Evolutionary conservation across 2,797 vertebrate species (phyloP).

Genomic region (Cetoscarus ocellatus): DNA sequence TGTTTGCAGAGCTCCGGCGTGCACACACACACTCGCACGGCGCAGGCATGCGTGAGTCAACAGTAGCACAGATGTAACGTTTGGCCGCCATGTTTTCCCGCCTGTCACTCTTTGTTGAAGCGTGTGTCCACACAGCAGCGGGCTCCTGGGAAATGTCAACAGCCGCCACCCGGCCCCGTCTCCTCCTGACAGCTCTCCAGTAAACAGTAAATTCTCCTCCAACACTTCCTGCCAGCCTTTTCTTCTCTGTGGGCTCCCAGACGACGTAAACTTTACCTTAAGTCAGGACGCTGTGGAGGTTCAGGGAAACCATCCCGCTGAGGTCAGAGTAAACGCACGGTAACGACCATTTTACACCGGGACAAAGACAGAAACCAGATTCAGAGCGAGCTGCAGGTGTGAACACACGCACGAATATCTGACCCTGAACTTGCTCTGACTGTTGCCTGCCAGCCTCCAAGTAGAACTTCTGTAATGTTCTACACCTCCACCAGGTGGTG

Average conservation of each 20-base stretch:
- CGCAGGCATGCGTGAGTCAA: constrained; percentile 31
- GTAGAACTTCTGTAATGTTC: no score
- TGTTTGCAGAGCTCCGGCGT: not conserved
- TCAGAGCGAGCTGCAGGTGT: no score
- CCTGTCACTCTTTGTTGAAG: constrained; percentile 52
- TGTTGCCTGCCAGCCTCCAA: no score
- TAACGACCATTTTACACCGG: not conserved
- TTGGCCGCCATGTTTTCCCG: constrained; percentile 40
- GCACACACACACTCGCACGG: not conserved
- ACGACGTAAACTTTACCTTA: constrained; percentile 63
- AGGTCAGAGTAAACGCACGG: not conserved
- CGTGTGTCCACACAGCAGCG: constrained; percentile 56
- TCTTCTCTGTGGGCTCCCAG: constrained; percentile 43
- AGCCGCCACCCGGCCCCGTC: constrained; percentile 55
- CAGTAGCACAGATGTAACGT: constrained; percentile 26
- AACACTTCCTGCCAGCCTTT: constrained; percentile 59
- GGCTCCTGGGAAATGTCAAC: constrained; percentile 86
- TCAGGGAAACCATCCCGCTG: constrained; percentile 8
- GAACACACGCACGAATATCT: no score
- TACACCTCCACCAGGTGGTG: no score
- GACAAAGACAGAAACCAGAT: no score
- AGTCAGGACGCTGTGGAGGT: constrained; percentile 9
- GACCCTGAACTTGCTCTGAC: no score
- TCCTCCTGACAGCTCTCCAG: constrained; percentile 62
- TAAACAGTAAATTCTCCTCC: constrained; percentile 68